phyloP scores from a whole-genome alignment of 2,113 vertebrate species.

The human region DNA sequence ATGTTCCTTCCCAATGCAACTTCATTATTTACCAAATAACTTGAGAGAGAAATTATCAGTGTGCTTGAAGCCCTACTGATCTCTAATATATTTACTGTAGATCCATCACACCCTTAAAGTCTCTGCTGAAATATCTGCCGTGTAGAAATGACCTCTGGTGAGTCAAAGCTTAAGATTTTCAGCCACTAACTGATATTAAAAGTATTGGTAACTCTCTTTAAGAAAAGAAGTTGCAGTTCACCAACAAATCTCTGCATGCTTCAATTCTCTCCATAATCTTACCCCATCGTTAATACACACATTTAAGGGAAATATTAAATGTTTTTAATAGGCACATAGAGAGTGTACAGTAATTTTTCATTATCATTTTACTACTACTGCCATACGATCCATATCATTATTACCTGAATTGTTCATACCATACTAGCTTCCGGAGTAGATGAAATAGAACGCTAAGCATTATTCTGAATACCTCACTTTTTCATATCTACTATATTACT shows the following conservation, averaged over 20 bases:
- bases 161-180: background rate
- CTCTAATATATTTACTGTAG: background rate
- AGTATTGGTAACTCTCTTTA: background rate
- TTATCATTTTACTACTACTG: background rate
- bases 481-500: background rate
- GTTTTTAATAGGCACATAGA: background rate
- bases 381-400: background rate
- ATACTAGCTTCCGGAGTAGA: background rate
- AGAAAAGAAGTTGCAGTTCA: background rate
- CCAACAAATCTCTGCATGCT: background rate
- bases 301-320: background rate
- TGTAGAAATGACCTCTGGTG: background rate
- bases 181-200: background rate
- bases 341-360: background rate
- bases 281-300: background rate
- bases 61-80: background rate
- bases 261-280: background rate
- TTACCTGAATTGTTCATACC: background rate
- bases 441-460: background rate
- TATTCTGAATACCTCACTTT: conserved; percentile 24
- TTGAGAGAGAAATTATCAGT: background rate
- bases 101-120: background rate
- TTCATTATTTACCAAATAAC: background rate
- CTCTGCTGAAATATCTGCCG: background rate
- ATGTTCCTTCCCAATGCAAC: background rate